These are phyloP conservation scores for Ericerus pela DNA, from an alignment of 1,140 invertebrate species.

Conservation along the genomic window DNA sequence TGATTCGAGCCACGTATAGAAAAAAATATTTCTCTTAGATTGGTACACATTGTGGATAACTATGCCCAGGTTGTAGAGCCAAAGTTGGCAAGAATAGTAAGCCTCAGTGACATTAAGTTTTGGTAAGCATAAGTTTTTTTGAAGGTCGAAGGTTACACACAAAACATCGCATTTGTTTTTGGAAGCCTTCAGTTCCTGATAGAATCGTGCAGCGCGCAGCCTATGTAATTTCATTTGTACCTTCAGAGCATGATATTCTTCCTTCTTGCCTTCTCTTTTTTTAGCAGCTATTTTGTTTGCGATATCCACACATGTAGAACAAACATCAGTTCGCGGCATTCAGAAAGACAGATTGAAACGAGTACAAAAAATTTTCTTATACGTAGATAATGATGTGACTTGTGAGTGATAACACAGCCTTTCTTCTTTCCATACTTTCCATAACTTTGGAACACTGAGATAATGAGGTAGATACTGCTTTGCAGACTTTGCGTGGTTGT, in stretches of 20 bases:
- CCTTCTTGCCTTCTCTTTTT: neutral
- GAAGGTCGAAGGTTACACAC: conserved; percentile 17
- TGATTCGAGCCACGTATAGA: conserved; percentile 27
- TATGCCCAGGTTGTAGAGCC: conserved; percentile 28
- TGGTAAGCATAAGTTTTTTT: conserved; percentile 18
- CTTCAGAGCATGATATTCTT: neutral
- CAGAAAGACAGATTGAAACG: conserved; percentile 8
- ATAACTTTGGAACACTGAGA: neutral
- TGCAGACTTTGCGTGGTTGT: neutral
- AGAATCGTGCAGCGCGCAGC: neutral
- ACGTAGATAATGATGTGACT: neutral
- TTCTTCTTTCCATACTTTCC: neutral
- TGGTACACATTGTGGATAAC: conserved; percentile 20
- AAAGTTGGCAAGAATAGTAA: conserved; percentile 26
- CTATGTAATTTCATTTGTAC: conserved; percentile 1
- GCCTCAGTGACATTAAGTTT: conserved; percentile 17
- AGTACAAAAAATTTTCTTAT: conserved; percentile 9
- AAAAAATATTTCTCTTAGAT: conserved; percentile 21
- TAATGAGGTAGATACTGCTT: conserved; percentile 10
- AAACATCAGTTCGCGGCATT: neutral
- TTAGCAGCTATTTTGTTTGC: neutral
- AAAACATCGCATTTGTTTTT: neutral
- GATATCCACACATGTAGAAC: neutral
- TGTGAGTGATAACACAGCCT: neutral
- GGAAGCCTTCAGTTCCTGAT: neutral